phyloP scores from a whole-genome alignment of 1,140 invertebrate species.

The Myzus persicae region DNA sequence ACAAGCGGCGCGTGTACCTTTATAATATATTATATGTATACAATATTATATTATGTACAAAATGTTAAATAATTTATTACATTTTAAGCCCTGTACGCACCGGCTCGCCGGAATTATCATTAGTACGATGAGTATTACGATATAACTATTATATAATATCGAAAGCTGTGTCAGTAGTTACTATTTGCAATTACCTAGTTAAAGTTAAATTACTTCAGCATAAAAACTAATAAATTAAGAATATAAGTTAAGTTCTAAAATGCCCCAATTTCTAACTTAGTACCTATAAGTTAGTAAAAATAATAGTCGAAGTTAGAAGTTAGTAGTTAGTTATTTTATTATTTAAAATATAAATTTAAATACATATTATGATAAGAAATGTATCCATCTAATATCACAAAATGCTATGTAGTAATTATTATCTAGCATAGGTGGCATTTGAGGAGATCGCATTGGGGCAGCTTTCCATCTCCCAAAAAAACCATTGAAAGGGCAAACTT shows the following conservation, averaged over 20 bases:
- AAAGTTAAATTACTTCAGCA: background rate
- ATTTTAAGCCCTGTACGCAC: background rate
- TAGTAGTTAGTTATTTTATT: background rate
- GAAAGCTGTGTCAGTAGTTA: background rate
- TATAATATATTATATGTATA: background rate
- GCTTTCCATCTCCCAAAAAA: too few relatives aligned
- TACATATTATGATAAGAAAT: too few relatives aligned
- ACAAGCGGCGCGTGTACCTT: background rate
- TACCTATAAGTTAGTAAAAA: background rate
- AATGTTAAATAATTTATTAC: constrained; percentile 20
- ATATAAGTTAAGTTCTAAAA: background rate
- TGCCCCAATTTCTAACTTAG: too few relatives aligned
- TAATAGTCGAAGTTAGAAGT: background rate
- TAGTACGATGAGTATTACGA: background rate
- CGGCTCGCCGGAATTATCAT: background rate
- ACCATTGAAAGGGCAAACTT: too few relatives aligned
- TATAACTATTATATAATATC: background rate
- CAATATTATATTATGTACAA: background rate
- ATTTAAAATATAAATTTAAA: too few relatives aligned
- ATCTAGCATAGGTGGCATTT: too few relatives aligned
- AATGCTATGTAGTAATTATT: background rate
- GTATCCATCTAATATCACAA: background rate
- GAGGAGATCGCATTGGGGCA: too few relatives aligned
- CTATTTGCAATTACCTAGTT: background rate
- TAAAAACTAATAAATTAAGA: background rate